phyloP scores from a whole-genome alignment of 2,888 invertebrate species.

The Lasioglossum marginatum region DNA sequence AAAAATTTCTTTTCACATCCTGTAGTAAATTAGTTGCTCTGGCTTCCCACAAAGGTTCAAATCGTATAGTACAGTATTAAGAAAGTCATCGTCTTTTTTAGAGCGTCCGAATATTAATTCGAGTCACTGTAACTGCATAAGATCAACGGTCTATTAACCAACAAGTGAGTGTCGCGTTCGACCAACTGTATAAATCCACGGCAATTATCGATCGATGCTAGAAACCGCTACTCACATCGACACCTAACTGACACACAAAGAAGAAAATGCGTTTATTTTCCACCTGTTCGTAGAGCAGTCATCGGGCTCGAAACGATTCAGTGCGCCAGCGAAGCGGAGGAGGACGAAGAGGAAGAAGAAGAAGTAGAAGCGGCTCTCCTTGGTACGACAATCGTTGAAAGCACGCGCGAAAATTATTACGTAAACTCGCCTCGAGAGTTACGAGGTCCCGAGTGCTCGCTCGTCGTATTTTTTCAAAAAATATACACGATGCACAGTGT shows the following conservation, averaged over 20 bases:
- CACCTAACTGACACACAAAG: slow-evolving; percentile 16
- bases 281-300: slow-evolving; percentile 21
- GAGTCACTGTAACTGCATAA: neutral
- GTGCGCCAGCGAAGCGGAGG: slow-evolving; percentile 1
- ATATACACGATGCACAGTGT: slow-evolving; percentile 36
- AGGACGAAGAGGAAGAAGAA: neutral
- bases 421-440: slow-evolving; percentile 21
- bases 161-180: neutral
- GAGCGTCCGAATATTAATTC: too few species aligned
- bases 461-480: slow-evolving; percentile 18
- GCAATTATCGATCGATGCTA: slow-evolving; percentile 50
- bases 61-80: too few species aligned
- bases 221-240: slow-evolving; percentile 43
- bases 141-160: neutral
- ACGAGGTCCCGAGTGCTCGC: slow-evolving; percentile 16
- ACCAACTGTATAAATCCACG: neutral
- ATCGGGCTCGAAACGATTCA: neutral
- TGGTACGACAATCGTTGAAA: slow-evolving; percentile 25
- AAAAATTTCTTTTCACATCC: too few species aligned
- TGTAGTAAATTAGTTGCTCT: too few species aligned
- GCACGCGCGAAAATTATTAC: slow-evolving; percentile 26
- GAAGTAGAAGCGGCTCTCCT: neutral
- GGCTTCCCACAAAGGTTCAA: too few species aligned
- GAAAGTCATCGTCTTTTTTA: too few species aligned
- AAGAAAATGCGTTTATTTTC: slow-evolving; percentile 11